Evolutionary conservation across 2,113 vertebrate genomes (phyloP).

Genomic region (Brachyistius frenatus): DNA sequence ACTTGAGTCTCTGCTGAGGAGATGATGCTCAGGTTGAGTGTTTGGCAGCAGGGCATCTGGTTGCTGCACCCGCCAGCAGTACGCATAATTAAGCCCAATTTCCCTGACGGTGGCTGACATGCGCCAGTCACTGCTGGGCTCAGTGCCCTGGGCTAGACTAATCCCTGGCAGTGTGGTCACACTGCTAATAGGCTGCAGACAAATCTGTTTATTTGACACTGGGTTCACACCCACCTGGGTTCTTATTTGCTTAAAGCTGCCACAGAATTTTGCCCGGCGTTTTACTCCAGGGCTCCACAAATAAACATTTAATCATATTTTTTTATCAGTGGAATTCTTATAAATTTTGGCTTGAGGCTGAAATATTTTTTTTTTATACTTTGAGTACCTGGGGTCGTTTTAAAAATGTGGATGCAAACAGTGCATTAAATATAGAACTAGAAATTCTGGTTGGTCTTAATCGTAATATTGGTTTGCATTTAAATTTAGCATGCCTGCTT

Average conservation of each 20-base stretch:
- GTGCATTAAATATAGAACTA: neutral
- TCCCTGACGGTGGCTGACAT: slow-evolving; percentile 60
- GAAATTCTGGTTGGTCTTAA: neutral
- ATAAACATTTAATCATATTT: slow-evolving; percentile 16
- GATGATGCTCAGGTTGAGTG: slow-evolving; percentile 40
- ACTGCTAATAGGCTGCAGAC: slow-evolving; percentile 68
- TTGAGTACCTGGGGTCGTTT: no score
- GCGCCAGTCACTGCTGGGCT: slow-evolving; percentile 68
- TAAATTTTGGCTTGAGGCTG: no score
- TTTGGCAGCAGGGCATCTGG: slow-evolving; percentile 63
- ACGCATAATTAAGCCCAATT: slow-evolving; percentile 69
- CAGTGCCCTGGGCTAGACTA: slow-evolving; percentile 56
- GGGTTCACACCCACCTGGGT: slow-evolving; percentile 63
- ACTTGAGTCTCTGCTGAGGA: slow-evolving; percentile 18
- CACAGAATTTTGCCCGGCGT: neutral
- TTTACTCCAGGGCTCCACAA: neutral
- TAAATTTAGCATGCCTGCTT: no score
- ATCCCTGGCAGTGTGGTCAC: slow-evolving; percentile 65
- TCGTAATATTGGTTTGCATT: neutral
- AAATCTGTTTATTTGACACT: slow-evolving; percentile 77
- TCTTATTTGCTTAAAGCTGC: slow-evolving; percentile 33
- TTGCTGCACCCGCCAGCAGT: slow-evolving; percentile 43
- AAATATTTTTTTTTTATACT: no score
- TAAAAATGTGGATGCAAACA: neutral
- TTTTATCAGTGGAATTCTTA: neutral